Conservation (phyloP, 92 coral and sea anemone species). For the Umimayanthus chanpuru region DNA sequence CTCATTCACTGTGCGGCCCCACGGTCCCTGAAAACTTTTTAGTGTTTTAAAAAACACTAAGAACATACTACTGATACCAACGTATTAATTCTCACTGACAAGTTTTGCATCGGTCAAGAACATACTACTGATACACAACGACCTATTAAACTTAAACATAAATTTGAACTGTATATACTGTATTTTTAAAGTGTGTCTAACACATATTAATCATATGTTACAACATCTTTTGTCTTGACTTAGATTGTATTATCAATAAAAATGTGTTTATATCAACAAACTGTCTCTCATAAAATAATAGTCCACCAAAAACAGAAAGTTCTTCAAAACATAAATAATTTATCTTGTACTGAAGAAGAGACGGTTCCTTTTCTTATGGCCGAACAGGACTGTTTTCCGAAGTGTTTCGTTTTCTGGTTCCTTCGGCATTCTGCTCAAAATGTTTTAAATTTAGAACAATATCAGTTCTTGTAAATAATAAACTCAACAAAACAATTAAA, state of each 20-base stretch:
- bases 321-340: neutral
- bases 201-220: no score
- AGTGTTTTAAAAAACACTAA: no score
- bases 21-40: no score
- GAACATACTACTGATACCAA: no score
- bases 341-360: neutral
- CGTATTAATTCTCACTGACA: no score
- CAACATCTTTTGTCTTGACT: no score
- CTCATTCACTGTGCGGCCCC: no score
- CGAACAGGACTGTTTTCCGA: neutral
- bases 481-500: neutral
- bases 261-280: neutral
- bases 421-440: neutral
- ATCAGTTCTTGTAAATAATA: neutral
- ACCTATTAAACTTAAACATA: no score
- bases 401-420: neutral
- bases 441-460: neutral
- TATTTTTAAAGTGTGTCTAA: no score
- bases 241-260: neutral
- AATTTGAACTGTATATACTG: no score
- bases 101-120: no score
- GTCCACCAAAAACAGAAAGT: neutral
- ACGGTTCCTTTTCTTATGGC: neutral
- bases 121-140: no score
- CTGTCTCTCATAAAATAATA: neutral